Evolutionary conservation across 2,113 vertebrate genomes (phyloP), one percentile per base, ranked within the genome.

Genomic region (Uropsilus gracilis): DNA sequence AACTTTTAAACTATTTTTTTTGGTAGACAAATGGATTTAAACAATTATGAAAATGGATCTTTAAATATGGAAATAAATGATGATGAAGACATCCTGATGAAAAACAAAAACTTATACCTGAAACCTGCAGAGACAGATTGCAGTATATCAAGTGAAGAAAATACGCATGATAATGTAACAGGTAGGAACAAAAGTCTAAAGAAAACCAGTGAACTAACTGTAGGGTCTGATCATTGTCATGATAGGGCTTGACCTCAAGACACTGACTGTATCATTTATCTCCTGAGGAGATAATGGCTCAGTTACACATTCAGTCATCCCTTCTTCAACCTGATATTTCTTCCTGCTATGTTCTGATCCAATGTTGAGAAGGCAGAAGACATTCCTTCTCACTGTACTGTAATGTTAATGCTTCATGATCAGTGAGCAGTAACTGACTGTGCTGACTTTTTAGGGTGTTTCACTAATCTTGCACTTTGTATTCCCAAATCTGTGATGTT

Each of bases 1-100:
- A 12, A 69, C 6, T 71, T 94, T 37, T 66, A 72, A 28, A 4
- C 22, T 82, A 71, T 86, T 94, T 73, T 76, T 6, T 39, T n/a
- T 76, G 22, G 37, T 90, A 99, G 99, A 69, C 98, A 98, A 95
- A 98, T 97, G 92, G 98, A 98, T 92, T 86, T 98, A 80, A 97
- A 97, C 24, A 98, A 76, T 34, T 98, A 98, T 98, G 99, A 98
- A 98, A 99, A 99, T 96, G 97, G 98, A 89, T 98, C 97, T 94
- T 66, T 98, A 93, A 98, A 95, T 96, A 84, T 97, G 96, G 98
- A 98, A 93, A 91, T 96, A 72, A 98, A 97, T 92, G 94, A 97
- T 94, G 95, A 92, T 91, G 98, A 98, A 59, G 97, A 98, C 95
- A 89, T 89, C 3, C 34, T 97, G 91, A 87, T 86, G 97, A 96